phyloP scores from a whole-genome alignment of 2,797 vertebrate species.

The Lutjanus campechanus region DNA sequence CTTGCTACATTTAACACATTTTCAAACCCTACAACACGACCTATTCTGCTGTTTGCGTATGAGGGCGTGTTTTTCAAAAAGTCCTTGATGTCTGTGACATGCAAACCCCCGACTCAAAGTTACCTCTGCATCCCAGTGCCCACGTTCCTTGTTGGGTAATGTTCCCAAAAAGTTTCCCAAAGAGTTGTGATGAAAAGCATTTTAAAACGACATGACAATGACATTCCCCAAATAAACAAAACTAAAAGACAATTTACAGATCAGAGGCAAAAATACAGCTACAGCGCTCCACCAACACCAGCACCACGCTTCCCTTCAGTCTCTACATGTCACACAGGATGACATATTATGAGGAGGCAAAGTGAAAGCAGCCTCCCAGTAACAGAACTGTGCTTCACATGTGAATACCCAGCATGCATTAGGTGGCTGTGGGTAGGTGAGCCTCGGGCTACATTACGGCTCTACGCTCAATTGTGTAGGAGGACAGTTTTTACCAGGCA shows the following conservation, averaged over 20 bases:
- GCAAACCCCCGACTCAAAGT: background rate
- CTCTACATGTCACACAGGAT: constrained; percentile 38
- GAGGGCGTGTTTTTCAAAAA: no score
- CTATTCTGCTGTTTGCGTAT: no score
- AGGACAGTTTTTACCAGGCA: constrained; percentile 83
- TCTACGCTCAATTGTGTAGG: constrained; percentile 82
- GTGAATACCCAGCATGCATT: constrained; percentile 87
- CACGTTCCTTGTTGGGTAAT: background rate
- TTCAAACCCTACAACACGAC: no score
- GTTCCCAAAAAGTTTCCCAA: background rate
- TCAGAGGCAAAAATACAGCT: background rate
- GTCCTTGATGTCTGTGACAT: background rate
- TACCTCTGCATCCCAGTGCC: background rate
- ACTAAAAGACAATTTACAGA: constrained; percentile 4
- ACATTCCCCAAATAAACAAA: background rate
- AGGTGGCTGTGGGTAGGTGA: constrained; percentile 86
- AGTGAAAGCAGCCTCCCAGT: constrained; percentile 51
- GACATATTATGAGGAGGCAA: constrained; percentile 54
- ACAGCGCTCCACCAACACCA: constrained; percentile 15
- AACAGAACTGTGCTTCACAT: constrained; percentile 66
- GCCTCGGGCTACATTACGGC: constrained; percentile 82
- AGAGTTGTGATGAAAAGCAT: background rate
- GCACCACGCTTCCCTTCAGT: constrained; percentile 15
- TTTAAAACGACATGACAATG: background rate
- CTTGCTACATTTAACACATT: no score